Percentiles rank a stretch among this genome's conserved stretches.
These are phyloP conservation scores for Leptestheria dahalacensis DNA, from an alignment of 1,140 invertebrate species.

Conservation along the genomic window DNA sequence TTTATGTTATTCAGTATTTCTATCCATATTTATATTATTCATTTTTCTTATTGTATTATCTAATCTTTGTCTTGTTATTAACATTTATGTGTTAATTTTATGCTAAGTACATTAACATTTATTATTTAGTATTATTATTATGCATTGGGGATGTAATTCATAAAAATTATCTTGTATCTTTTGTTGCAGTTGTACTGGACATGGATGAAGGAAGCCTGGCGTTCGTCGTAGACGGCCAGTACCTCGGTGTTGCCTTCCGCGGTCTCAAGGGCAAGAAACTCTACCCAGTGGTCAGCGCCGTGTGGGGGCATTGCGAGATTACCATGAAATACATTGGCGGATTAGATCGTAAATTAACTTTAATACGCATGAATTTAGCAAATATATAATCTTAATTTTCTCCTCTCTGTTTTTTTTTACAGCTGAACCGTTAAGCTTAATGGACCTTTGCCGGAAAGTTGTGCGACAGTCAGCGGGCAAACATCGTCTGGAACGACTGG, in stretches of 20 bases:
- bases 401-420: slow-evolving; percentile 28
- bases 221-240: slow-evolving; percentile 95
- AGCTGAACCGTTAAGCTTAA: slow-evolving; percentile 91
- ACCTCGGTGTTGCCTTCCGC: slow-evolving; percentile 91
- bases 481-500: slow-evolving; percentile 68
- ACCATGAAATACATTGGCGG: slow-evolving; percentile 98
- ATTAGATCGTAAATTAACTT: slow-evolving; percentile 81
- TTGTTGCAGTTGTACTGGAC: slow-evolving; percentile 82
- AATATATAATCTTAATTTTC: background rate
- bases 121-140: too few relatives aligned
- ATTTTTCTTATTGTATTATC: background rate
- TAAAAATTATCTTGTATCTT: too few relatives aligned
- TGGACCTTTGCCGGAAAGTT: slow-evolving; percentile 88
- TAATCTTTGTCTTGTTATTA: too few relatives aligned
- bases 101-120: too few relatives aligned
- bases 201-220: slow-evolving; percentile 98
- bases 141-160: too few relatives aligned
- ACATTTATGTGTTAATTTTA: too few relatives aligned
- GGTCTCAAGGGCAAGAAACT: slow-evolving; percentile 93
- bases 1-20: background rate
- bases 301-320: slow-evolving; percentile 99
- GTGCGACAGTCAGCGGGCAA: slow-evolving; percentile 84
- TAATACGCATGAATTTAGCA: slow-evolving; percentile 3
- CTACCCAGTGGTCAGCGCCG: slow-evolving; percentile 94
- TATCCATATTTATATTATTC: background rate